A percentile compares a stretch with the other conserved stretches of the same genome.
Conservation (phyloP, 2,113 vertebrate genomes). For the Myotis brandtii region DNA sequence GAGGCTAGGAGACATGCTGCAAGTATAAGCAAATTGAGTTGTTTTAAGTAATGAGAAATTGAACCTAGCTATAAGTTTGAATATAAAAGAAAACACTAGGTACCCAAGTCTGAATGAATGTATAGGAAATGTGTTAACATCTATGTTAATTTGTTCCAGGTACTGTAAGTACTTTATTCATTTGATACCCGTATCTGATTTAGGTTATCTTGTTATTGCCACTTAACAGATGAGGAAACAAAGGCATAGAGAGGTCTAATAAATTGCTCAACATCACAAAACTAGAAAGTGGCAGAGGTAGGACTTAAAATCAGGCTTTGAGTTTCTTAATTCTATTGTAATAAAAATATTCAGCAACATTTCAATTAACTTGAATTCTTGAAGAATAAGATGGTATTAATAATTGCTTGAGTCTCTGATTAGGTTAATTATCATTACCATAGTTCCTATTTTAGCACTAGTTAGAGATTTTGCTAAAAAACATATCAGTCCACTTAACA, state of each 20-base stretch:
- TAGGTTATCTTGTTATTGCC: not conserved
- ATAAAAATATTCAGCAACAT: not conserved
- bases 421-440: not conserved
- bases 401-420: not conserved
- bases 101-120: not conserved
- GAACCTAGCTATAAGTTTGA: not conserved
- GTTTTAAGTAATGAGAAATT: not conserved
- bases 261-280: not conserved
- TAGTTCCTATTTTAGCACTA: conserved; percentile 2
- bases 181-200: not conserved
- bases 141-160: not conserved
- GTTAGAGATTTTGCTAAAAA: not conserved
- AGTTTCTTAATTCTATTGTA: not conserved
- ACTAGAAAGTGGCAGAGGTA: no score
- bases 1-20: not conserved
- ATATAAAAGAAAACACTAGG: not conserved
- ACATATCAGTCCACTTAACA: not conserved
- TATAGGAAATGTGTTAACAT: not conserved
- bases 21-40: not conserved
- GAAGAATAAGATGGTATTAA: not conserved
- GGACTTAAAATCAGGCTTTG: not conserved
- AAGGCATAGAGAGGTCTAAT: not conserved
- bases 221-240: not conserved
- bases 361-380: conserved; percentile 10
- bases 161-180: not conserved